Conservation (phyloP, 2,797 vertebrate genomes). For the Pyrocephalus nanus region DNA sequence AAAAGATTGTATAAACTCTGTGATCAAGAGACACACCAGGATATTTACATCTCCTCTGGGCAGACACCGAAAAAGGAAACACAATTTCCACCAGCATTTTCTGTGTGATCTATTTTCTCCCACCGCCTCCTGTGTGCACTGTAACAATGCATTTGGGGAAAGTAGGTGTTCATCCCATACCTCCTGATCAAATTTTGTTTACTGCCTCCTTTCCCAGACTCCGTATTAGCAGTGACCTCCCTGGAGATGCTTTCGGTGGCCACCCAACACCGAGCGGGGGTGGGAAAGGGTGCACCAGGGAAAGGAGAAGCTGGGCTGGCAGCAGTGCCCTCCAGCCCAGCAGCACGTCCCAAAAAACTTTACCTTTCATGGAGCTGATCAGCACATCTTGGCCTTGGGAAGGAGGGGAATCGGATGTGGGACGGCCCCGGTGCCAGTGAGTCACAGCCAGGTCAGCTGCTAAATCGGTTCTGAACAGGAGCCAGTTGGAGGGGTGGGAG, state of each 20-base stretch:
- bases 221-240: neutral
- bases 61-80: neutral
- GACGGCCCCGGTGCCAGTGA: neutral
- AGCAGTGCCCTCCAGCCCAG: neutral
- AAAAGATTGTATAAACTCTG: neutral
- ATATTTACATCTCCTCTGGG: neutral
- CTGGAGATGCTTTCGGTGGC: neutral
- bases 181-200: constrained; percentile 64
- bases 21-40: neutral
- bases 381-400: neutral
- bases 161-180: constrained; percentile 40
- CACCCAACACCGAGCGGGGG: neutral
- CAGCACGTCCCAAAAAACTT: neutral
- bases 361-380: constrained; percentile 42
- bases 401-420: neutral
- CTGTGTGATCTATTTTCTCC: neutral
- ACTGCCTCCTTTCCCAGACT: constrained; percentile 26
- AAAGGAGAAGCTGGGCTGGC: neutral
- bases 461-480: constrained; percentile 6
- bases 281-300: neutral
- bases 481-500: neutral
- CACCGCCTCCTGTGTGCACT: neutral
- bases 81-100: neutral
- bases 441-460: constrained; percentile 21
- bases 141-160: constrained; percentile 48